Evolutionary conservation across 2,888 invertebrate genomes (phyloP).

Genomic region (Agrochola lota): DNA sequence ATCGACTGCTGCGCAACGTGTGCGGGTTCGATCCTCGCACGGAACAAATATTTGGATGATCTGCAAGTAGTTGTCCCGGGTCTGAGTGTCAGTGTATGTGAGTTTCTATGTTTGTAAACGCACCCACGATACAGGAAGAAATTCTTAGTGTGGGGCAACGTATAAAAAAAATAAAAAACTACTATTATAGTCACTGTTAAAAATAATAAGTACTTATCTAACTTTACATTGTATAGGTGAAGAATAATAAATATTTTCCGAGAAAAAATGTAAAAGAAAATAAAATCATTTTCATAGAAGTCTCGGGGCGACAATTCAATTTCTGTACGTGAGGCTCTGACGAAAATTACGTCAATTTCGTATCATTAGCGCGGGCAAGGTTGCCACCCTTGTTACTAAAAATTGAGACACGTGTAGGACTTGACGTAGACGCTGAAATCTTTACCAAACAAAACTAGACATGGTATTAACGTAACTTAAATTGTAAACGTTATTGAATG

Average conservation of each 20-base stretch:
- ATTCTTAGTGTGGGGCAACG: too few relatives aligned
- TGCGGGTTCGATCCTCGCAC: too few relatives aligned
- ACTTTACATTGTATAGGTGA: slow-evolving; percentile 3
- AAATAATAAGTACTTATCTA: background rate
- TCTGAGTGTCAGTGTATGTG: too few relatives aligned
- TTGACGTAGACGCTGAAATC: background rate
- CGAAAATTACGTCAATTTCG: slow-evolving; percentile 79
- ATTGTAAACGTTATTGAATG: background rate
- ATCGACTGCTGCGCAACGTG: too few relatives aligned
- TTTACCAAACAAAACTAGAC: background rate
- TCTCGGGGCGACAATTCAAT: slow-evolving; percentile 71
- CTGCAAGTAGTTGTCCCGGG: too few relatives aligned
- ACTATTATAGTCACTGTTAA: background rate
- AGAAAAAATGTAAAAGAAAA: slow-evolving; percentile 40
- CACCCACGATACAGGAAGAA: too few relatives aligned
- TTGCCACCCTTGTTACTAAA: slow-evolving; percentile 36
- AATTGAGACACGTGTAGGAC: background rate
- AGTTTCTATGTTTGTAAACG: too few relatives aligned
- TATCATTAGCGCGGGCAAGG: slow-evolving; percentile 74
- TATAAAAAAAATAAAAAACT: too few relatives aligned
- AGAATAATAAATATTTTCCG: slow-evolving; percentile 27
- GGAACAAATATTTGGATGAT: too few relatives aligned
- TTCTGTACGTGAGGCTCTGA: slow-evolving; percentile 69
- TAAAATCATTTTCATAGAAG: slow-evolving; percentile 59
- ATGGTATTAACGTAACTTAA: background rate